Percentiles rank a stretch among this genome's conserved stretches.
These are phyloP conservation scores for Melanostigma gelatinosum DNA, from an alignment of 2,113 vertebrate genomes.

Conservation along the genomic window DNA sequence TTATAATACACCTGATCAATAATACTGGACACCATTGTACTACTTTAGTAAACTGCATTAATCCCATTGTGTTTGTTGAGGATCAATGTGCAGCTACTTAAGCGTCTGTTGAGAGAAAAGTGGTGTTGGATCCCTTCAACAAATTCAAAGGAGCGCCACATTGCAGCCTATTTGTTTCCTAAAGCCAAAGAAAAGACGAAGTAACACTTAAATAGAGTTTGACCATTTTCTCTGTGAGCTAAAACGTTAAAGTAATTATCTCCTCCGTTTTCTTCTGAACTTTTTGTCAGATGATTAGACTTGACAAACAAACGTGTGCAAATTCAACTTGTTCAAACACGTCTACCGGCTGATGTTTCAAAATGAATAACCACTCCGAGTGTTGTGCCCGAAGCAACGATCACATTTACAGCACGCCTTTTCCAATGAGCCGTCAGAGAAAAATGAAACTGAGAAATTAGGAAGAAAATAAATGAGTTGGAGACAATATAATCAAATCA, in stretches of 20 bases:
- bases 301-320: conserved; percentile 6
- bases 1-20: background rate
- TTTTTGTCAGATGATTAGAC: conserved; percentile 12
- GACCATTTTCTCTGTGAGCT: background rate
- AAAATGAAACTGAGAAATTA: conserved; percentile 16
- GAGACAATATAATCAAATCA: conserved; percentile 13
- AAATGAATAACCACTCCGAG: conserved; percentile 21
- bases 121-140: background rate
- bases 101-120: background rate
- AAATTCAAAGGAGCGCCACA: background rate
- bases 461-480: background rate
- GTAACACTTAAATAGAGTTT: background rate
- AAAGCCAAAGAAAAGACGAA: background rate
- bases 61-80: background rate
- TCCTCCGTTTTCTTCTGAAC: background rate
- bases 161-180: background rate
- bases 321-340: conserved; percentile 15
- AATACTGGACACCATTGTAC: background rate
- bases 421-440: conserved; percentile 29
- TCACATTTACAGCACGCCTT: conserved; percentile 34
- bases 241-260: background rate
- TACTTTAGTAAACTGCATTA: background rate
- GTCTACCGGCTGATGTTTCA: conserved; percentile 21
- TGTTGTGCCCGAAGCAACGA: conserved; percentile 33
- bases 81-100: background rate